phyloP scores from a whole-genome alignment of 2,797 vertebrate genomes.

The Clarias pachynema region DNA sequence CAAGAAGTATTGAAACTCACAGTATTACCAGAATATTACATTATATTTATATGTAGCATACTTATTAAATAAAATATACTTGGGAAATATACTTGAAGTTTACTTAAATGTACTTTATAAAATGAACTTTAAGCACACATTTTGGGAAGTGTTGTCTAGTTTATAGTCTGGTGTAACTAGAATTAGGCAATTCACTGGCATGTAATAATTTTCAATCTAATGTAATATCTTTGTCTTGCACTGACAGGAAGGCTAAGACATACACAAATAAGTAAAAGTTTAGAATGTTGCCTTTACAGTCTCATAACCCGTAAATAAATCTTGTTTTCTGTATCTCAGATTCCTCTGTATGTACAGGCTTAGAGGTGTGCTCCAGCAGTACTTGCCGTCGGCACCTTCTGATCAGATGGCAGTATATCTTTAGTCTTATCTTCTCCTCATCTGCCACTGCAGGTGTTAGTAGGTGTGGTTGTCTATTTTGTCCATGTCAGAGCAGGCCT shows the following conservation, averaged over 20 bases:
- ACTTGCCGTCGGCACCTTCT: conserved; percentile 24
- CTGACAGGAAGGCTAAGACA: background rate
- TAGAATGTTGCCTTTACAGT: background rate
- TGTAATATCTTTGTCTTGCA: background rate
- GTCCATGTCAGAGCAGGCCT: conserved; percentile 63
- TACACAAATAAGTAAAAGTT: background rate
- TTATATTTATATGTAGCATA: too few species aligned
- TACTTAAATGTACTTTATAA: too few species aligned
- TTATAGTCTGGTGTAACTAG: background rate
- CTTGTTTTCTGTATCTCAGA: conserved; percentile 29
- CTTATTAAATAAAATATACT: too few species aligned
- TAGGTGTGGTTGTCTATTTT: conserved; percentile 66
- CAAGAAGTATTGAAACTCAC: too few species aligned
- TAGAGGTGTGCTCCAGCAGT: conserved; percentile 36
- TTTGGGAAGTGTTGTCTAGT: too few species aligned
- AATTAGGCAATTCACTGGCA: background rate
- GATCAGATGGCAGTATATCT: conserved; percentile 56
- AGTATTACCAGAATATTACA: too few species aligned
- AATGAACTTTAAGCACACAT: too few species aligned
- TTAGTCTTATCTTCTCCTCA: conserved; percentile 64
- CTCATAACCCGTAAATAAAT: conserved; percentile 57
- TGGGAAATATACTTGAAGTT: too few species aligned
- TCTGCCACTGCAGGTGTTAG: conserved; percentile 83
- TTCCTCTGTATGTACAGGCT: conserved; percentile 31
- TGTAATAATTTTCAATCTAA: background rate